Base-by-base conservation (phyloP, 2,888 invertebrate species). In the Tetragonisca angustula region DNA sequence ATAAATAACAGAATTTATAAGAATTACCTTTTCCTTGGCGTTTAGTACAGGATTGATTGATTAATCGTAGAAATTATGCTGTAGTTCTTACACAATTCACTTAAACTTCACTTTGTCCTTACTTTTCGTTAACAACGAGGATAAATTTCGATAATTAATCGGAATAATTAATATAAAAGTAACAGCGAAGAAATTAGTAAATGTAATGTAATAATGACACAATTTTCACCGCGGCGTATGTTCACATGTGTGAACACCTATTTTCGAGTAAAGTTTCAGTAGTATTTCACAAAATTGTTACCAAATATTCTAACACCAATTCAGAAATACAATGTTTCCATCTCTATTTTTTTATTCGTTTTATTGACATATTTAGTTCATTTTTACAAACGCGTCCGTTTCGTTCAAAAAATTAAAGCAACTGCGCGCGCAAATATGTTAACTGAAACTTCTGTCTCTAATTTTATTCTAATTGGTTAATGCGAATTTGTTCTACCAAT, bases 381-480 rank as follows among this genome's bases (percentile, higher is more conserved):
- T 21, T 17, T 43, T 27, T 2, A 13, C 4, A 1, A 36, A 11
- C 4, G 4, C 4, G 0, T 27, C 24, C 17, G 5, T 3, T 0
- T 2, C 27, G n/a, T 68, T 77, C 19, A 15, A 78, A 78, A 64
- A 56, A 17, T 24, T 4, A 6, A 17, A 32, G 21, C 0, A 17
- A 21, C 6, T 70, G 24, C 17, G 49, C 21, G 19, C 5, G 21
- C 0, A 2, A 15, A 0, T 1, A 17, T 3, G 6, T 0, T 4
- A 13, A 5, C 21, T 32, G 2, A 32, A 24, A n/a, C 4, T 11
- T 19, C n/a, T 17, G 21, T 49, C 17, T 4, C 15, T 4, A 2
- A 49, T 2, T 6, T 5, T 6, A 2, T 0, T 72, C 36, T 61
- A 19, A 79, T 81, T 81, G 81, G 81, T 11, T 43, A 24, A 54